phyloP scores from a whole-genome alignment of 2,797 vertebrate species.

The Thunnus albacares region DNA sequence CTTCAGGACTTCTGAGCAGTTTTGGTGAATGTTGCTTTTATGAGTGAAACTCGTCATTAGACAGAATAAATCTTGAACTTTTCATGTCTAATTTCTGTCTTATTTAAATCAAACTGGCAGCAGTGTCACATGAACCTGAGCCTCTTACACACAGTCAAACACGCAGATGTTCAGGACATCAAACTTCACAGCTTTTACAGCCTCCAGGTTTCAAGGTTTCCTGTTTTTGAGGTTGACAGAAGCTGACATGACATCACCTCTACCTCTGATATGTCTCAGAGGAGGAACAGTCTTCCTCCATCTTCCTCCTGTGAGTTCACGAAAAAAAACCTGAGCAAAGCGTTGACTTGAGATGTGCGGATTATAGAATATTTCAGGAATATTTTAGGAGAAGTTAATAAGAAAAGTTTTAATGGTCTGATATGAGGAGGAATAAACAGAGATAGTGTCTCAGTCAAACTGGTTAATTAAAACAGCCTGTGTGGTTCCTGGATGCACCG shows the following conservation, averaged over 20 bases:
- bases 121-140: too few relatives aligned
- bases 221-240: conserved; percentile 28
- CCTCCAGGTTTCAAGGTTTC: too few relatives aligned
- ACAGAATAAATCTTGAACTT: not conserved
- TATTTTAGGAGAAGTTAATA: conserved; percentile 23
- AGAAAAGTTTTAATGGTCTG: conserved; percentile 51
- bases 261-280: not conserved
- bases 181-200: too few relatives aligned
- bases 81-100: too few relatives aligned
- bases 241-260: conserved; percentile 26
- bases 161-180: too few relatives aligned
- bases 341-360: conserved; percentile 1
- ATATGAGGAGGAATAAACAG: conserved; percentile 39
- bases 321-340: conserved; percentile 12
- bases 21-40: not conserved
- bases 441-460: conserved; percentile 59
- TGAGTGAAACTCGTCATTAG: not conserved
- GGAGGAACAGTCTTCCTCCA: not conserved
- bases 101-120: too few relatives aligned
- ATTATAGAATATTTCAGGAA: not conserved
- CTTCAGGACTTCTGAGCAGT: not conserved
- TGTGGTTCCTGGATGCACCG: conserved; percentile 43
- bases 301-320: not conserved
- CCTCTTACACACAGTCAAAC: too few relatives aligned
- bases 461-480: conserved; percentile 63